Conservation (phyloP, 2,797 vertebrate species). For the Melanotaenia pygmaea region DNA sequence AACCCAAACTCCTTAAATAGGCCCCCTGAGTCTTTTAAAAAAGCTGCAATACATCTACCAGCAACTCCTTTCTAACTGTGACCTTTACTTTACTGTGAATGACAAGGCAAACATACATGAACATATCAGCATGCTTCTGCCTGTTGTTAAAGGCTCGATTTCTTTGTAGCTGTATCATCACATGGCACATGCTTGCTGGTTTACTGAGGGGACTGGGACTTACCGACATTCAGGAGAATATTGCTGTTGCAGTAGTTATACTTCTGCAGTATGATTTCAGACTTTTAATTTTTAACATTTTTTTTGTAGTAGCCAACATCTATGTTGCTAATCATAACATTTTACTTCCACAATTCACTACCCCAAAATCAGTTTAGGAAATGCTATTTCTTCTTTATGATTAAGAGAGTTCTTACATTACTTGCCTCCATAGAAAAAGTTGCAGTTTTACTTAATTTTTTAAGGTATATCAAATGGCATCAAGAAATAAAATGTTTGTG, state of each 20-base stretch:
- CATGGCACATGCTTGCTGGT: neutral
- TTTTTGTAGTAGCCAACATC: neutral
- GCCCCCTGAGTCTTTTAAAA: constrained; percentile 50
- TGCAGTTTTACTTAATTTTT: neutral
- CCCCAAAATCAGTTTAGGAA: neutral
- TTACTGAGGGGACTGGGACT: constrained; percentile 1
- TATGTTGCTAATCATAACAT: constrained; percentile 1
- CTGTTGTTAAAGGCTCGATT: constrained; percentile 26
- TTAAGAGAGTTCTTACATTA: neutral
- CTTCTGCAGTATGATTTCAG: neutral
- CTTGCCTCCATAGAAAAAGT: neutral
- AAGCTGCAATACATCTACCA: constrained; percentile 37
- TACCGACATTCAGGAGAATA: constrained; percentile 2
- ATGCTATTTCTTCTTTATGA: neutral
- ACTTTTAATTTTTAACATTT: neutral
- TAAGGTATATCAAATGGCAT: neutral
- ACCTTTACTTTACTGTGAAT: constrained; percentile 47
- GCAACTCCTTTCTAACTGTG: constrained; percentile 47
- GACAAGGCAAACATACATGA: constrained; percentile 45
- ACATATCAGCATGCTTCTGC: constrained; percentile 9
- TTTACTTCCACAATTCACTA: neutral
- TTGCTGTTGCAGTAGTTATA: constrained; percentile 1
- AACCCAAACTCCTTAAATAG: constrained; percentile 67
- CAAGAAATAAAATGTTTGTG: neutral
- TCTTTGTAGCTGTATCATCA: constrained; percentile 11